Percentiles rank a stretch among this genome's conserved stretches.
Conservation (phyloP, 2,113 vertebrate species). For the Ceyx margarethae region DNA sequence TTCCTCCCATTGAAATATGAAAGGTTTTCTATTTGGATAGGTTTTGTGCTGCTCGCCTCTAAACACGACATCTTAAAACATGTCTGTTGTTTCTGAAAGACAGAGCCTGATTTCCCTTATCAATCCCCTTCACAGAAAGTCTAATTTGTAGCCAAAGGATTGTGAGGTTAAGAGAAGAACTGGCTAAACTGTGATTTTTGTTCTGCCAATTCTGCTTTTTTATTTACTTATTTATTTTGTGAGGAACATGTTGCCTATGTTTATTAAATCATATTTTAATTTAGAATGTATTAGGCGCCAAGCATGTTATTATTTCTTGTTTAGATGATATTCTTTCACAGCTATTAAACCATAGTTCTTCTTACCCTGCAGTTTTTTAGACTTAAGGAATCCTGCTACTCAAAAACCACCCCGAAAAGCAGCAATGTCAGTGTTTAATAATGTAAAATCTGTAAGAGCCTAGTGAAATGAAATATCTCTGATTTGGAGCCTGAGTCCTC, state of each 20-base stretch:
- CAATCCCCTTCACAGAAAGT: slow-evolving; percentile 60
- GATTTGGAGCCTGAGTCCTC: slow-evolving; percentile 4
- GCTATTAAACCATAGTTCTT: slow-evolving; percentile 15
- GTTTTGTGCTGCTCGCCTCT: slow-evolving; percentile 32
- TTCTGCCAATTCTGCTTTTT: slow-evolving; percentile 57
- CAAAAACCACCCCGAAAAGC: slow-evolving; percentile 49
- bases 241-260: slow-evolving; percentile 50
- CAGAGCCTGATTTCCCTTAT: slow-evolving; percentile 52
- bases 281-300: slow-evolving; percentile 50
- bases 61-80: slow-evolving; percentile 32
- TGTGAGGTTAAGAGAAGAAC: slow-evolving; percentile 63
- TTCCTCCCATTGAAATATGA: not conserved
- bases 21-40: slow-evolving; percentile 41
- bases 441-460: slow-evolving; percentile 67
- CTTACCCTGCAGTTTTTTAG: slow-evolving; percentile 36
- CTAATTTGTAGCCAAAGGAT: slow-evolving; percentile 65
- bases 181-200: slow-evolving; percentile 70
- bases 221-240: not conserved
- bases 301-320: not conserved
- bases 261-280: slow-evolving; percentile 62
- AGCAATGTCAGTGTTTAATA: slow-evolving; percentile 64
- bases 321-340: slow-evolving; percentile 21
- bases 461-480: slow-evolving; percentile 54
- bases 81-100: slow-evolving; percentile 42
- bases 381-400: slow-evolving; percentile 38